Percentiles rank a stretch among this genome's conserved stretches.
Conservation (phyloP, 2,797 vertebrate species). For the Triplophysa bombifrons region DNA sequence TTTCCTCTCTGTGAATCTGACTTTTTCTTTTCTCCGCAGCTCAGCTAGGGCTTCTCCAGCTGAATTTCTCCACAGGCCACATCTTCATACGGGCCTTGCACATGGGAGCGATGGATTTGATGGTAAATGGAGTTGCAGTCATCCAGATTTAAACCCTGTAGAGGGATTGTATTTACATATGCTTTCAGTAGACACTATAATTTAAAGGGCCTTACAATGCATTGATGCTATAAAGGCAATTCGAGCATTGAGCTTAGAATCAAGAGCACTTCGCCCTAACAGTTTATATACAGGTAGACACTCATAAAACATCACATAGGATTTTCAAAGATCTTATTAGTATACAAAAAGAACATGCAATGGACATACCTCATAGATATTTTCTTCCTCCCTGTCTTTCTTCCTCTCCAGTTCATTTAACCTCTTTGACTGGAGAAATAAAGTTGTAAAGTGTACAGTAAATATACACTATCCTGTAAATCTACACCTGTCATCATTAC, state of each 20-base stretch:
- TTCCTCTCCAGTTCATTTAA: constrained; percentile 62
- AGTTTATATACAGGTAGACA: neutral
- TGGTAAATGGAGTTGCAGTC: constrained; percentile 84
- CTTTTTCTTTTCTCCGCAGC: neutral
- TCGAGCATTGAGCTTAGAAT: neutral
- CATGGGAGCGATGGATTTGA: constrained; percentile 79
- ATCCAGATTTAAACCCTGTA: constrained; percentile 85
- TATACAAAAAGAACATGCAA: constrained; percentile 10
- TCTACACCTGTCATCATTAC: neutral
- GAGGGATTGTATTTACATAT: neutral
- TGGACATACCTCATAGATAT: constrained; percentile 79
- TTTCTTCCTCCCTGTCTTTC: constrained; percentile 72
- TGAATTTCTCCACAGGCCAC: constrained; percentile 76
- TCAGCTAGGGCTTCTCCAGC: constrained; percentile 80
- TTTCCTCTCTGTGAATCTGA: neutral
- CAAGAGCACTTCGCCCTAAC: neutral
- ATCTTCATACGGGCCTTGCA: constrained; percentile 82
- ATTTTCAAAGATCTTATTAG: neutral
- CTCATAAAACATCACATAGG: neutral
- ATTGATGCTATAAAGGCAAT: neutral
- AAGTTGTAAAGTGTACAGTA: constrained; percentile 6
- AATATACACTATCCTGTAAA: neutral
- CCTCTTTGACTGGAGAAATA: constrained; percentile 63
- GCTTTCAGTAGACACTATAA: neutral
- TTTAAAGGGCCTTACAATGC: neutral